phyloP scores from a whole-genome alignment of 1,140 invertebrate genomes.

The Psilanteris sp. region DNA sequence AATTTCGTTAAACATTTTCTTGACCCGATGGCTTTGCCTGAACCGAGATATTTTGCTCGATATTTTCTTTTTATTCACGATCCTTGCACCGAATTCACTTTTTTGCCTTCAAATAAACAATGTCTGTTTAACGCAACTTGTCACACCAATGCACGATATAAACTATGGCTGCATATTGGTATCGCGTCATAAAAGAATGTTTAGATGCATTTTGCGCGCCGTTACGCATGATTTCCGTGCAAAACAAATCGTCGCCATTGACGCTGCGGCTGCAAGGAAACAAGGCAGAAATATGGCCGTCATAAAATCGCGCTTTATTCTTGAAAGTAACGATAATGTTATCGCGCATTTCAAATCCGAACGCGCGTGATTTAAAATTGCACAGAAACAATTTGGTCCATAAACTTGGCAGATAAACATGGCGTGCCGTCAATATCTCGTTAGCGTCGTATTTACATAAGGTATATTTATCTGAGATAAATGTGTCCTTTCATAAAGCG shows the following conservation, averaged over 20 bases:
- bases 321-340: slow-evolving; percentile 6
- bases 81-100: too few species aligned
- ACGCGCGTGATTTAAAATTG: too few species aligned
- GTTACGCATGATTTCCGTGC: slow-evolving; percentile 69
- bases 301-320: slow-evolving; percentile 26
- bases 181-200: slow-evolving; percentile 51
- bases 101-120: background rate
- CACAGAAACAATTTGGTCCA: too few species aligned
- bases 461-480: too few species aligned
- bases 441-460: too few species aligned
- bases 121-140: slow-evolving; percentile 2
- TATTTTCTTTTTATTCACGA: background rate
- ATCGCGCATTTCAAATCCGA: slow-evolving; percentile 8
- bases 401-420: too few species aligned
- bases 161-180: slow-evolving; percentile 22
- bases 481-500: too few species aligned
- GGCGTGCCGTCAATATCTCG: too few species aligned
- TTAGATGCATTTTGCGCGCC: slow-evolving; percentile 67
- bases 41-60: too few species aligned
- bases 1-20: too few species aligned
- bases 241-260: slow-evolving; percentile 67
- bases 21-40: too few species aligned
- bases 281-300: slow-evolving; percentile 49
- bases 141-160: slow-evolving; percentile 4
- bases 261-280: slow-evolving; percentile 49